Base-by-base conservation (phyloP, 2,888 invertebrate species). In the Macrosoma leucophasiata region DNA sequence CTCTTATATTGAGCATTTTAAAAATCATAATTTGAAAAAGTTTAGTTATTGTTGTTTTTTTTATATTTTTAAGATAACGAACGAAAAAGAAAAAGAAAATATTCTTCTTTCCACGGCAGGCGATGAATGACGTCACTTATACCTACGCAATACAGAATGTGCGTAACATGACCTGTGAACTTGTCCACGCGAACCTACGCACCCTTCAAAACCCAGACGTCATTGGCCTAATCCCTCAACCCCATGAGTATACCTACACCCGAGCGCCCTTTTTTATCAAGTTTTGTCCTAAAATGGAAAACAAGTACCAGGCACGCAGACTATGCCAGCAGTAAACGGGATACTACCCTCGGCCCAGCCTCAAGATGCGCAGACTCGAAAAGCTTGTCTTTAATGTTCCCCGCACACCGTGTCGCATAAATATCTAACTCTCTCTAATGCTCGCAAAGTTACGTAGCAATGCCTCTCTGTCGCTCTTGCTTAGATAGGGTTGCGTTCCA, bases 201-300 rank as follows among this genome's bases (percentile, higher is more conserved):
- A 43, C 39, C 42, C 32, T 39, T 40, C 36, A 29, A 31, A 10
- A 15, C 13, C 18, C 15, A 25, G 4, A 31, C 34, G 39, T 25
- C 20, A 25, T 17, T 26, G 13, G 25, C 21, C 24, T 8, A 15
- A 11, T n/a, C 19, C 30, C 30, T 15, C 25, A 13, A 6, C 14
- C 25, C 26, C 4, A 21, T 21, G 27, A 31, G 13, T n/a, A n/a
- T n/a, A n/a, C n/a, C n/a, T n/a, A n/a, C 38, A 23, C 18, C 33
- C 26, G 25, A 35, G 43, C 60, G 81, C 82, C 84, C 81, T 82
- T 84, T 82, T 84, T 84, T 82, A 77, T 75, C 63, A 63, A 79
- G 78, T 84, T 84, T 84, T 82, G 84, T 82, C 84, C 84, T 82
- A 84, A 84, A 84, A 82, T 84, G 84, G 81, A 82, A 84, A 84